phyloP scores from a whole-genome alignment of 2,888 invertebrate species.

The Sesia apiformis region DNA sequence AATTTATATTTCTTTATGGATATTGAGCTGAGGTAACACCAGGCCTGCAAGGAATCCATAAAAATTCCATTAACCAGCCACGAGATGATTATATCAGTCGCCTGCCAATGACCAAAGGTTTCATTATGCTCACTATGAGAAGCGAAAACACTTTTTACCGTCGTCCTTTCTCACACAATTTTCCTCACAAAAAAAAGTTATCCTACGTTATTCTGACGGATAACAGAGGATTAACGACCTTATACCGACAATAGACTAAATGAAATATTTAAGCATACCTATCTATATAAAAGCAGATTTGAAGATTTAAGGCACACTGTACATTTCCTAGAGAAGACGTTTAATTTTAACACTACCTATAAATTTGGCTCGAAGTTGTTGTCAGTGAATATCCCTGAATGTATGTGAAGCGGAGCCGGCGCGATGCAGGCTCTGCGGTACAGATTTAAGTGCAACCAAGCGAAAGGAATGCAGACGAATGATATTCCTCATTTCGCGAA shows the following conservation, averaged over 20 bases:
- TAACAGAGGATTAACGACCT: too few species aligned
- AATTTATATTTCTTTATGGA: too few species aligned
- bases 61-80: conserved; percentile 14
- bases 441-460: conserved; percentile 24
- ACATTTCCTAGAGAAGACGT: not conserved
- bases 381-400: not conserved
- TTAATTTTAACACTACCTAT: not conserved
- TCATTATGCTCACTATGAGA: conserved; percentile 8
- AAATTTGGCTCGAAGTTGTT: not conserved
- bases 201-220: too few species aligned
- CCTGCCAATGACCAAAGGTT: conserved; percentile 12
- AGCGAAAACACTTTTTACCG: not conserved
- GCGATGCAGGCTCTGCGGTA: conserved; percentile 15
- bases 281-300: too few species aligned
- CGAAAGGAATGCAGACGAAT: conserved; percentile 29
- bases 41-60: conserved; percentile 8
- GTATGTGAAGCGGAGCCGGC: not conserved
- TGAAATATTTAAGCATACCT: too few species aligned
- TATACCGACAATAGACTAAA: too few species aligned
- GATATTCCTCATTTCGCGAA: conserved; percentile 22
- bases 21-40: not conserved
- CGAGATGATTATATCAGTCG: not conserved
- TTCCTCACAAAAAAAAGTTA: too few species aligned
- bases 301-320: not conserved
- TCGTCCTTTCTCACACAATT: too few species aligned